Evolutionary conservation across 2,113 vertebrate species (phyloP).

Genomic region (Cacatua alba): DNA sequence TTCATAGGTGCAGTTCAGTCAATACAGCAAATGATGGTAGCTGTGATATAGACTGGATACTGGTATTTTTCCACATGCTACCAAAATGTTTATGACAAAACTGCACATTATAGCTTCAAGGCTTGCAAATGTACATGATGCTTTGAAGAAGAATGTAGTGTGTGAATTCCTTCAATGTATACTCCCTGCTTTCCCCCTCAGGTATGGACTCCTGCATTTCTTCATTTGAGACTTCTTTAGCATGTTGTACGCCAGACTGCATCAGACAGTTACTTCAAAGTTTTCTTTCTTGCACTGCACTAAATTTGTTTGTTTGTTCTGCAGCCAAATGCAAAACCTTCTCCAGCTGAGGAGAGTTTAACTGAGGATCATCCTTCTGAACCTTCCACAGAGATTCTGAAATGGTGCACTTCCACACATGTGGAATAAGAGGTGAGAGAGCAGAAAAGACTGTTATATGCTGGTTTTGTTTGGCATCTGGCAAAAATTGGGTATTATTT

Average conservation of each 20-base stretch:
- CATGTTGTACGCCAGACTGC: not conserved
- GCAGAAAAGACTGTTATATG: accelerated
- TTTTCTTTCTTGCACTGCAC: not conserved
- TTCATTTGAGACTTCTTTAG: not conserved
- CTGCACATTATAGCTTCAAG: not conserved
- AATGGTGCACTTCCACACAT: not conserved
- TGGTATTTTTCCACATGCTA: not conserved
- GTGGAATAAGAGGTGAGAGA: not conserved
- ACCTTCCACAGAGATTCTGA: not conserved
- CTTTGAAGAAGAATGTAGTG: not conserved
- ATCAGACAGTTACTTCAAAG: constrained; percentile 33
- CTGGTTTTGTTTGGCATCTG: not conserved
- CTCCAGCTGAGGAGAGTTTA: not conserved
- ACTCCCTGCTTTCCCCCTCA: not conserved
- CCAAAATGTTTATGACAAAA: not conserved
- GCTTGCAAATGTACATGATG: not conserved
- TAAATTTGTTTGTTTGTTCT: constrained; percentile 44
- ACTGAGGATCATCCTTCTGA: not conserved
- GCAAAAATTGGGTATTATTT: not conserved
- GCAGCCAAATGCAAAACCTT: constrained; percentile 53
- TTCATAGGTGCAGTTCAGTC: accelerated
- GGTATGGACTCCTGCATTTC: not conserved
- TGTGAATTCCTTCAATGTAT: not conserved
- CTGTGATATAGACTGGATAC: not conserved
- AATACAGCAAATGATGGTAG: not conserved